Evolutionary conservation across 2,888 invertebrate species (phyloP), one percentile per base, ranked within the genome.

Genomic region (Acleris laterana): DNA sequence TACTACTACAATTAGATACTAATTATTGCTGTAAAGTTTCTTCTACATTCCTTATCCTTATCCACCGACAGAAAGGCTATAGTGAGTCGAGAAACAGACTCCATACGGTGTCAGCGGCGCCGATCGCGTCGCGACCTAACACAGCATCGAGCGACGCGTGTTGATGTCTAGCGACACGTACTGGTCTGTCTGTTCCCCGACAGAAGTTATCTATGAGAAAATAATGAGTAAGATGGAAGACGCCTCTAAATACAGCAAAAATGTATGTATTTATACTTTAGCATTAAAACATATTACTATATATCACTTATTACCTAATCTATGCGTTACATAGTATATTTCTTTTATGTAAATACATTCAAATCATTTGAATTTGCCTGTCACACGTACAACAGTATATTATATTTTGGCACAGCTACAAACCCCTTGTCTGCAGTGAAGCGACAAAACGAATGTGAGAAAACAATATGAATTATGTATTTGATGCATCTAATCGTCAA

Each of bases 171-270:
- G 13, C 11, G 38, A 38, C 13, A 13, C 38, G 38, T 13, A 13
- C 38, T 32, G 32, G 32, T 32, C 9, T 5, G 50, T 44, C n/a
- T 51, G 77, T 77, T 73, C 82, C 81, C 75, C 80, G 69, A 71
- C 79, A 73, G 76, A 74, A 71, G 78, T 69, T 82, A 80, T 79
- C 87, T 89, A 89, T 85, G 80, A 88, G 83, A 84, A 88, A 89
- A 83, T 80, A 83, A 89, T 87, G 82, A 89, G 79, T 88, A 88
- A 89, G 90, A 87, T 93, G 92, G 92, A 93, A 93, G 92, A 93
- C 92, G 92, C 91, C 84, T 81, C 89, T 91, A 92, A 90, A 89
- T 90, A 93, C 90, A 93, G 91, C 92, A 90, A 88, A 87, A 85
- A 85, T 86, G 83, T 89, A 88, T 89, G 85, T 86, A 87, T 89